Conservation (phyloP, 2,888 invertebrate species). For the Leptinotarsa rubiginosa region DNA sequence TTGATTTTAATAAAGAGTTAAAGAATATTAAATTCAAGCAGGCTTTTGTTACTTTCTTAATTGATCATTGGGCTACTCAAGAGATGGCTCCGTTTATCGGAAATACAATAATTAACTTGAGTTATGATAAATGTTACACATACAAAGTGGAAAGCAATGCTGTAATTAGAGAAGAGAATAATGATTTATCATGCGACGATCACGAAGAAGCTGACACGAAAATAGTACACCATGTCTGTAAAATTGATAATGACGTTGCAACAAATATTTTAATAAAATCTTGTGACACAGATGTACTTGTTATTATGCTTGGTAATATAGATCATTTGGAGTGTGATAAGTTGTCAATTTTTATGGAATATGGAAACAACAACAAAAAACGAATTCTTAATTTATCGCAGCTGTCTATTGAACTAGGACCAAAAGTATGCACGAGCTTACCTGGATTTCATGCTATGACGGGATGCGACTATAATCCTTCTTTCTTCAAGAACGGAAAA, state of each 20-base stretch:
- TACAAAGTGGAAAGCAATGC: constrained; percentile 31
- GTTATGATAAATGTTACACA: constrained; percentile 42
- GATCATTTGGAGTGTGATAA: background rate
- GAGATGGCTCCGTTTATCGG: constrained; percentile 38
- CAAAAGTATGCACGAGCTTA: constrained; percentile 8
- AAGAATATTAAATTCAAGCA: constrained; percentile 43
- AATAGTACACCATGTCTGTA: constrained; percentile 33
- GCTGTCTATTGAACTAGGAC: background rate
- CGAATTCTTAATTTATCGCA: background rate
- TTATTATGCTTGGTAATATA: background rate
- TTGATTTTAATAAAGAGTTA: no score
- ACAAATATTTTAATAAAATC: constrained; percentile 1
- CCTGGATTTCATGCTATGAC: no score
- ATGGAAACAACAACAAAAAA: background rate
- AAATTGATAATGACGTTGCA: constrained; percentile 30
- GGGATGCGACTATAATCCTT: no score
- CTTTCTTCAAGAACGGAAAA: constrained; percentile 21
- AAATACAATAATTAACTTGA: constrained; percentile 35
- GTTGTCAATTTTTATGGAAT: background rate
- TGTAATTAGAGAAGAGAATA: constrained; percentile 19
- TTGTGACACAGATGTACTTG: background rate
- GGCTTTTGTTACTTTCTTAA: constrained; percentile 42
- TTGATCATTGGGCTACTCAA: constrained; percentile 29
- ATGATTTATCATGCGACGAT: constrained; percentile 28
- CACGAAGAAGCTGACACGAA: constrained; percentile 43